Percentiles rank a stretch among this genome's conserved stretches.
Conservation (phyloP, 2,797 vertebrate species). For the Galagoides demidoff region DNA sequence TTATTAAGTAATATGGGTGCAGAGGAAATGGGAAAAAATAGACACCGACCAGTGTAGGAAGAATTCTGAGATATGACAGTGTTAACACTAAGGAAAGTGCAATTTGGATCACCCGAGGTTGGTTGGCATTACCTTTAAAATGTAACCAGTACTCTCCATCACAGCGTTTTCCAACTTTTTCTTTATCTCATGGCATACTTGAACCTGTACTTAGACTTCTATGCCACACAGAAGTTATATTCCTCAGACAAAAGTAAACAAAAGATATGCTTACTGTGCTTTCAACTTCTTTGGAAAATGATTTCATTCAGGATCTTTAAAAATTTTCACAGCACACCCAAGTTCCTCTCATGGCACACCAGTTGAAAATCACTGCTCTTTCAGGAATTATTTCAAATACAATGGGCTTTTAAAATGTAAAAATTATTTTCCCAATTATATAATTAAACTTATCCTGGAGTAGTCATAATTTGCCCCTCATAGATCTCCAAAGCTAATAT, state of each 20-base stretch:
- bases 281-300: too few species aligned
- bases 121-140: background rate
- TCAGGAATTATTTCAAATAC: background rate
- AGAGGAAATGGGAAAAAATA: background rate
- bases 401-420: background rate
- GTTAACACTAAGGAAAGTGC: background rate
- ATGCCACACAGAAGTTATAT: too few species aligned
- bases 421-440: background rate
- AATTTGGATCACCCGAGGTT: background rate
- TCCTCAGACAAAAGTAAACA: too few species aligned
- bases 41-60: background rate
- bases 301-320: too few species aligned
- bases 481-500: background rate
- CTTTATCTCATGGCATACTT: too few species aligned
- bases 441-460: background rate
- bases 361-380: too few species aligned
- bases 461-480: background rate
- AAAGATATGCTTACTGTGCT: too few species aligned
- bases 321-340: too few species aligned
- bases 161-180: background rate
- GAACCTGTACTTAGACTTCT: too few species aligned
- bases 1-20: background rate
- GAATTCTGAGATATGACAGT: background rate
- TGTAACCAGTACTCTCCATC: background rate
- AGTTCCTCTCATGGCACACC: too few species aligned